These are phyloP conservation scores for Lasioglossum vierecki DNA, from an alignment of 2,888 invertebrate species.

Conservation along the genomic window DNA sequence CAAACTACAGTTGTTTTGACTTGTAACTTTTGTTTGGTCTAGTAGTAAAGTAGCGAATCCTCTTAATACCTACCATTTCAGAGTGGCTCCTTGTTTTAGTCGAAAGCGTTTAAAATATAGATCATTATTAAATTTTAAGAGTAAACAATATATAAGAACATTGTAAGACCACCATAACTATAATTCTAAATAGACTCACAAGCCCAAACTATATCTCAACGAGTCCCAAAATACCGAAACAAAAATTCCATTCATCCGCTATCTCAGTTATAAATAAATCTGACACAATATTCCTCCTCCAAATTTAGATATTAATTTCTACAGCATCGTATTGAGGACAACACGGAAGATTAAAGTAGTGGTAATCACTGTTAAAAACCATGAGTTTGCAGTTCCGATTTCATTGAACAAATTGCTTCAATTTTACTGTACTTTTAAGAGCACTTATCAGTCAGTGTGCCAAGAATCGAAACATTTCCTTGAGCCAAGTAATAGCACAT, in stretches of 20 bases:
- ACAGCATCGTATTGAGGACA: not conserved
- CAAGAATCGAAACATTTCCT: not conserved
- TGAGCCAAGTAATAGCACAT: not conserved
- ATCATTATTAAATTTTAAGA: not conserved
- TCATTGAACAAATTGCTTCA: not conserved
- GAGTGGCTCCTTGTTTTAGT: not conserved
- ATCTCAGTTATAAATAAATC: not conserved
- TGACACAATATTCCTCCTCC: not conserved
- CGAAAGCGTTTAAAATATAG: conserved; percentile 1
- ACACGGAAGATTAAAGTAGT: not conserved
- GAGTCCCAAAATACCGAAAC: not conserved
- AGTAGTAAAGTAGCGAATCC: not conserved
- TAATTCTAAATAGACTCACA: not conserved
- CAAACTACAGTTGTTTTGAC: not conserved
- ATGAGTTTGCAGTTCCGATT: not conserved
- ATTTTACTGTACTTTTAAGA: not conserved
- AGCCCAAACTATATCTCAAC: not conserved
- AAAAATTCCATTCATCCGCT: not conserved
- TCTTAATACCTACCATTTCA: conserved; percentile 1
- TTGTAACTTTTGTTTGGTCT: not conserved
- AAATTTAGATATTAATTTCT: not conserved
- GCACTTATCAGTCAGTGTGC: not conserved
- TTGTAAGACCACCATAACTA: not conserved
- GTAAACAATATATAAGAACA: not conserved
- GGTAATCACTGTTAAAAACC: not conserved